Percentiles rank a stretch among this genome's conserved stretches.
These are phyloP conservation scores for Syncerus caffer DNA, from an alignment of 2,797 vertebrate genomes.

Conservation along the genomic window DNA sequence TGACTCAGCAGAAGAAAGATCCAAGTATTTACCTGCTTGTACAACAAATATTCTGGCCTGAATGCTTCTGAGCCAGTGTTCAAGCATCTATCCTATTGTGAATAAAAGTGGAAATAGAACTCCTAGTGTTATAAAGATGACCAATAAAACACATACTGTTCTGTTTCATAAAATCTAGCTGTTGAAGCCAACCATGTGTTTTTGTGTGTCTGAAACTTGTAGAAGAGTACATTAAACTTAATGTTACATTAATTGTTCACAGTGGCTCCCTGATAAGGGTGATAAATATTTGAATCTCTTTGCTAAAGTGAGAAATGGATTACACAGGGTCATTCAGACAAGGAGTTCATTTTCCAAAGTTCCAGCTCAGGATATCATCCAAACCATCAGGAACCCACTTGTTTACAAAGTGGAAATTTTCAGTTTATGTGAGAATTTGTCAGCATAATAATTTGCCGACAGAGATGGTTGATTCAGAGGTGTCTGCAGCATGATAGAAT, in stretches of 20 bases:
- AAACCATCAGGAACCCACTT: slow-evolving; percentile 47
- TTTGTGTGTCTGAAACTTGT: slow-evolving; percentile 19
- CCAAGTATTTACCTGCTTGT: not conserved
- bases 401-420: slow-evolving; percentile 73
- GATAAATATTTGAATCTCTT: slow-evolving; percentile 43
- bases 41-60: not conserved
- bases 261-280: not conserved
- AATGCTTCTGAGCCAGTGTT: not conserved
- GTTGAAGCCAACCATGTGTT: not conserved
- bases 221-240: not conserved
- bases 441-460: slow-evolving; percentile 70
- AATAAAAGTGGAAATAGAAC: not conserved
- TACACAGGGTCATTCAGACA: not conserved
- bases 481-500: slow-evolving; percentile 48
- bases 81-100: not conserved
- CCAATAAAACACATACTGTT: not conserved
- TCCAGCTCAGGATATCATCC: slow-evolving; percentile 8
- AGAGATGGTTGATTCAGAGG: slow-evolving; percentile 71
- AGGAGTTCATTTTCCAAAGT: slow-evolving; percentile 16
- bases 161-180: slow-evolving; percentile 10
- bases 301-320: slow-evolving; percentile 32
- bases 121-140: not conserved
- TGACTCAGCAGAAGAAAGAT: not conserved
- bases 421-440: slow-evolving; percentile 65
- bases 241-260: not conserved